These are phyloP conservation scores for Tor tambroides DNA, from an alignment of 2,113 vertebrate genomes.

Conservation along the genomic window DNA sequence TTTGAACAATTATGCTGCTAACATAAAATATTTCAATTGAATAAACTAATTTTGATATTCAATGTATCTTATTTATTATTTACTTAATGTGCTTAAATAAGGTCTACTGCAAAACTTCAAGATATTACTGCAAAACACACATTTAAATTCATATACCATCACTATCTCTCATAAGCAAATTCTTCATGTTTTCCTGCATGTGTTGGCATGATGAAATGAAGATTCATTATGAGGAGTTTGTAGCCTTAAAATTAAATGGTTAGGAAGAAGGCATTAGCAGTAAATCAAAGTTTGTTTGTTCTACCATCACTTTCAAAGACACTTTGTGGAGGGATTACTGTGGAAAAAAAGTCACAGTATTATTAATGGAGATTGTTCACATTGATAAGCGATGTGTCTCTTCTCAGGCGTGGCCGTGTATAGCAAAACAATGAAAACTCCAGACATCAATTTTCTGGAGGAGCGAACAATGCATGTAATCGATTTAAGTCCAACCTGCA, in stretches of 20 bases:
- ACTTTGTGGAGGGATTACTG: not conserved
- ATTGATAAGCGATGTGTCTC: constrained; percentile 34
- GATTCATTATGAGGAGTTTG: constrained; percentile 51
- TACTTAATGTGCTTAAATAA: not conserved
- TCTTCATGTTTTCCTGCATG: not conserved
- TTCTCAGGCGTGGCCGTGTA: constrained; percentile 33
- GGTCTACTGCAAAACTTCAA: not conserved
- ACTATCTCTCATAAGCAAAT: not conserved
- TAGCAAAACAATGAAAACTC: constrained; percentile 33
- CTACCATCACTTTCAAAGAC: constrained; percentile 3
- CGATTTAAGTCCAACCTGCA: constrained; percentile 49
- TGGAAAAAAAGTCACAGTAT: not conserved
- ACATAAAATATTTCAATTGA: not conserved
- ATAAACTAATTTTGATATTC: not conserved
- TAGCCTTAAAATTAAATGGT: constrained; percentile 51
- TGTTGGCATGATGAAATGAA: not conserved
- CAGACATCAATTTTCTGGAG: constrained; percentile 52
- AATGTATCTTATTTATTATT: not conserved
- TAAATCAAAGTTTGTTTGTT: constrained; percentile 13
- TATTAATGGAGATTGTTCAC: constrained; percentile 50
- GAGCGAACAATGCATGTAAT: constrained; percentile 59
- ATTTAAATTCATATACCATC: not conserved
- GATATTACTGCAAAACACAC: not conserved
- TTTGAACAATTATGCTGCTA: not conserved
- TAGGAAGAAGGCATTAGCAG: not conserved